A percentile compares a stretch with the other conserved stretches of the same genome.
Conservation (phyloP, 2,888 invertebrate species). For the Empis livida region DNA sequence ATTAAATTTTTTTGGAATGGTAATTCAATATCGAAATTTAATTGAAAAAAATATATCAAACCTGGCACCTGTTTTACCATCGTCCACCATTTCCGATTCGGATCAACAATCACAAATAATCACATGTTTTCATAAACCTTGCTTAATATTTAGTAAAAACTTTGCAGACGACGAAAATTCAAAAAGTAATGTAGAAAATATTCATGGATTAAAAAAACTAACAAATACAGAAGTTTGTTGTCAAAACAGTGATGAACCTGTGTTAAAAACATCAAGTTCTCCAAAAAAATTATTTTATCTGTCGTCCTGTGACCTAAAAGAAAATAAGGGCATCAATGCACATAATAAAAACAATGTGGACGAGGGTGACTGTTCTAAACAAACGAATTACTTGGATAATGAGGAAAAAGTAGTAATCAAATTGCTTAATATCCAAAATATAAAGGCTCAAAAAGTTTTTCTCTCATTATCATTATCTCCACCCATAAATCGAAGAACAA, state of each 20-base stretch:
- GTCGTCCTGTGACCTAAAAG: conserved; percentile 33
- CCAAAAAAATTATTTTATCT: conserved; percentile 32
- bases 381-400: no score
- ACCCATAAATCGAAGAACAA: conserved; percentile 33
- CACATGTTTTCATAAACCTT: conserved; percentile 17
- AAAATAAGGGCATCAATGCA: conserved; percentile 17
- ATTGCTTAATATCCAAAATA: conserved; percentile 24
- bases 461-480: conserved; percentile 35
- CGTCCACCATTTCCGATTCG: conserved; percentile 25
- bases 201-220: conserved; percentile 21
- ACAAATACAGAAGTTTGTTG: conserved; percentile 11
- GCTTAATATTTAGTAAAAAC: conserved; percentile 2
- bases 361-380: no score
- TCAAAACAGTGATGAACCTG: conserved; percentile 10
- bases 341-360: no score
- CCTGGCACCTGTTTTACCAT: conserved; percentile 34
- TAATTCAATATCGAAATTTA: no score
- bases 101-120: conserved; percentile 14
- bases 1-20: no score
- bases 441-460: conserved; percentile 33
- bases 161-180: no score
- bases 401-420: no score
- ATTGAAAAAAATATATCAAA: conserved; percentile 13
- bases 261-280: conserved; percentile 27
- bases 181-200: conserved; percentile 5